A percentile compares a stretch with the other conserved stretches of the same genome.
phyloP scores from a whole-genome alignment of 2,113 vertebrate genomes.

The Marmota flaviventris region DNA sequence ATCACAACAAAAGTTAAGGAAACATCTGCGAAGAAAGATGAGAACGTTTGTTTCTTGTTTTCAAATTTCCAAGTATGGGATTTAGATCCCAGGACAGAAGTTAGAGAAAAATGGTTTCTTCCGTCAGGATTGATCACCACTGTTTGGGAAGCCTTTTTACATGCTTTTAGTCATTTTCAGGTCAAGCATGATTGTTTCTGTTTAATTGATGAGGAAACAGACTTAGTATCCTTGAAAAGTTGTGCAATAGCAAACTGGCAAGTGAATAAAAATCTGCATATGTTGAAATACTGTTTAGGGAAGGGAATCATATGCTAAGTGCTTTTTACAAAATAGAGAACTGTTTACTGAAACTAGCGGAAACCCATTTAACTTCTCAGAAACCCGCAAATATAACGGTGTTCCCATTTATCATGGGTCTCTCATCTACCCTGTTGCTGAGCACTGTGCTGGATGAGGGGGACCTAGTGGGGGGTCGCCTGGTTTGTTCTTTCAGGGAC shows the following conservation, averaged over 20 bases:
- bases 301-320: conserved; percentile 53
- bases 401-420: neutral
- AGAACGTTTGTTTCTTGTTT: conserved; percentile 18
- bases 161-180: conserved; percentile 65
- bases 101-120: conserved; percentile 52
- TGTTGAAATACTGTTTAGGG: conserved; percentile 61
- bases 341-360: conserved; percentile 27
- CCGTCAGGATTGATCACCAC: neutral
- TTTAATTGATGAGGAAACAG: conserved; percentile 50
- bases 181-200: conserved; percentile 61
- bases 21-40: neutral
- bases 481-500: neutral
- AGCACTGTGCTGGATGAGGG: neutral
- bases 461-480: neutral
- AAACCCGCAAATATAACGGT: neutral
- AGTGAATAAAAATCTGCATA: conserved; percentile 52
- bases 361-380: conserved; percentile 32
- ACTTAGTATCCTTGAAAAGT: conserved; percentile 56
- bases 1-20: conserved; percentile 21
- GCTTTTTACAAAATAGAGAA: conserved; percentile 14
- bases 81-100: conserved; percentile 45
- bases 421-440: neutral
- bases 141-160: conserved; percentile 49
- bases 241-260: conserved; percentile 55
- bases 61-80: conserved; percentile 14